Base-by-base conservation (phyloP, 2,797 vertebrate genomes). In the Cynodonichthys magdalenae region DNA sequence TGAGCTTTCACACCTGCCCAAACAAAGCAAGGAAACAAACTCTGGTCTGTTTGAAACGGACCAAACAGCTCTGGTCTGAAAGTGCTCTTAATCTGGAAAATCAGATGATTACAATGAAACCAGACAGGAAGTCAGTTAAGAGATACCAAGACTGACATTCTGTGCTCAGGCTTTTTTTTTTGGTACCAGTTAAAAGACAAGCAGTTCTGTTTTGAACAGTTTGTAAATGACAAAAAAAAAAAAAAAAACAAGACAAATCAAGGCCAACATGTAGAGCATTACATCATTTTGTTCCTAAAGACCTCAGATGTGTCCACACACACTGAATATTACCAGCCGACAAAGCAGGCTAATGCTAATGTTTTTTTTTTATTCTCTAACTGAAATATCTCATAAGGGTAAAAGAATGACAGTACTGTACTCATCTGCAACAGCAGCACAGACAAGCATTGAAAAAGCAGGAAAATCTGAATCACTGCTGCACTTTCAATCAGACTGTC, bases 311-410 rank as follows among this genome's bases (percentile, higher is more conserved):
- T 42, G 45, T 20, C 53, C 20, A 53, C 20, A 24, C 8, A n/a
- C n/a, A 15, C 28, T 67, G 73, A 66, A 56, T 66, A 64, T 46
- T 56, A 51, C 66, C 66, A 65, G 61, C 52, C 52, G 50, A 41
- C 27, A 53, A 65, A 71, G 78, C 59, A 82, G 66, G 70, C 63
- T 51, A 24, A 74, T 87, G 70, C 87, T 86, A n/a, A n/a, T n/a
- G n/a, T n/a, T 20, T 15, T 41, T 55, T 8, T 31, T 7, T n/a
- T 8, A 48, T 66, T 52, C 36, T 31, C 55, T 62, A 51, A 0
- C 42, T 39, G 49, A 47, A 44, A 69, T 15, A 34, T 77, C 72
- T 75, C 46, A 58, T 59, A 29, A 4, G 62, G 28, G 42, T 34
- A 15, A 29, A 73, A 67, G 17, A 66, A 59, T 12, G 19, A 27